A percentile compares a stretch with the other conserved stretches of the same genome.
Evolutionary conservation across 2,888 invertebrate genomes (phyloP).

Genomic region (Leptarthrus brevirostris): DNA sequence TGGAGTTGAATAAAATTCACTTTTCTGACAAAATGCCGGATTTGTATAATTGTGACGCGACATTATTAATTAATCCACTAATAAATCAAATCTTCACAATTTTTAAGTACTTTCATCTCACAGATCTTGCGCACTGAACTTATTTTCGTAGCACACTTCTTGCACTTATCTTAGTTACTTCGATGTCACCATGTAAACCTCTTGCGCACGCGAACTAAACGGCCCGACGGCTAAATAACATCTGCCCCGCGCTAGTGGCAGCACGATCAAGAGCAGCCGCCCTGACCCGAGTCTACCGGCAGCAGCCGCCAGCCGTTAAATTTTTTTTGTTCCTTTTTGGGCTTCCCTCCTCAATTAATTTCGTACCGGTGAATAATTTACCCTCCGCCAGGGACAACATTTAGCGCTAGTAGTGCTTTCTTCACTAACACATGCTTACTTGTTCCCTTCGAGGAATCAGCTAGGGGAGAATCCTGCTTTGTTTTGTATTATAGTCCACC

Average conservation of each 20-base stretch:
- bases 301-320: conserved; percentile 45
- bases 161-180: not conserved
- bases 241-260: conserved; percentile 48
- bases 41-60: conserved; percentile 75
- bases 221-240: conserved; percentile 42
- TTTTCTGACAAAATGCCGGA: conserved; percentile 83
- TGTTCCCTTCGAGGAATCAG: not conserved
- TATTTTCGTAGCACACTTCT: not conserved
- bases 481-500: not conserved
- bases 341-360: conserved; percentile 48
- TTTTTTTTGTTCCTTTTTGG: conserved; percentile 17
- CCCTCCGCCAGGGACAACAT: conserved; percentile 26
- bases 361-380: conserved; percentile 49
- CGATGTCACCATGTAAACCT: not conserved
- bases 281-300: conserved; percentile 22
- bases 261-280: conserved; percentile 47
- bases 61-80: conserved; percentile 58
- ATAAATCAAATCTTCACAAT: no score
- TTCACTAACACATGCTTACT: conserved; percentile 6
- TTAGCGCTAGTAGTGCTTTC: not conserved
- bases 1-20: conserved; percentile 72
- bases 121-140: not conserved
- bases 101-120: no score
- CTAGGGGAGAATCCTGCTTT: conserved; percentile 25
- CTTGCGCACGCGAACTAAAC: conserved; percentile 31